These are phyloP conservation scores for Drosophila longiperda DNA, from an alignment of 2,888 invertebrate species.

Conservation along the genomic window DNA sequence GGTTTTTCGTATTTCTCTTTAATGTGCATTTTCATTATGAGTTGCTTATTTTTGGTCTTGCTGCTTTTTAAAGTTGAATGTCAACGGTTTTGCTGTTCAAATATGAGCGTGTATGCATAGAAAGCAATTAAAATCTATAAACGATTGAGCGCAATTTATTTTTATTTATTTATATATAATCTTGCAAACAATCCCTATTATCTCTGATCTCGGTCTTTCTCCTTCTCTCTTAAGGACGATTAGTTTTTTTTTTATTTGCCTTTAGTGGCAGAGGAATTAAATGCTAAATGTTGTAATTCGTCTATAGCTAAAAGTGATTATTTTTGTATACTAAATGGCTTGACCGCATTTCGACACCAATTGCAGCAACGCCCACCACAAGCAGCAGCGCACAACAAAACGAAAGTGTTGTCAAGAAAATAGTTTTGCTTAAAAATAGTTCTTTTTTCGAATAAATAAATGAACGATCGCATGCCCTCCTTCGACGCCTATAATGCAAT, in stretches of 20 bases:
- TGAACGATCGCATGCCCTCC: constrained; percentile 42
- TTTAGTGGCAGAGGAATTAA: constrained; percentile 21
- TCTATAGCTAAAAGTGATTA: constrained; percentile 36
- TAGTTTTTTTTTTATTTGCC: constrained; percentile 5
- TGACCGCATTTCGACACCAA: constrained; percentile 66
- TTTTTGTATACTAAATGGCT: constrained; percentile 52
- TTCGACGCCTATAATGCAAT: constrained; percentile 37
- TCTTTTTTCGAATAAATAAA: constrained; percentile 38
- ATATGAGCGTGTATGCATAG: not conserved
- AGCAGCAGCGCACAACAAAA: constrained; percentile 40
- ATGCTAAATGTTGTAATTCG: constrained; percentile 32
- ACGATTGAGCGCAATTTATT: constrained; percentile 18
- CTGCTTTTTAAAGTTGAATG: constrained; percentile 48
- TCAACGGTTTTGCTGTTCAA: constrained; percentile 28
- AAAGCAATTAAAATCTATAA: constrained; percentile 29
- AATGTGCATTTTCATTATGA: constrained; percentile 15
- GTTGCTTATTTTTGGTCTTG: constrained; percentile 4
- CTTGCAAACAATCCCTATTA: not conserved
- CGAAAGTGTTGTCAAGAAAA: constrained; percentile 55
- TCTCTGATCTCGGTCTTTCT: constrained; percentile 16
- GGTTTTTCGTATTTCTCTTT: not conserved
- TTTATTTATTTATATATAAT: too few relatives aligned
- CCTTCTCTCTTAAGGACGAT: not conserved
- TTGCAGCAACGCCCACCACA: constrained; percentile 54
- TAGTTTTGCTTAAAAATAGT: constrained; percentile 62